Percentiles rank a stretch among this genome's conserved stretches.
Evolutionary conservation across 2,888 invertebrate species (phyloP).

Genomic region (Ischnura elegans): DNA sequence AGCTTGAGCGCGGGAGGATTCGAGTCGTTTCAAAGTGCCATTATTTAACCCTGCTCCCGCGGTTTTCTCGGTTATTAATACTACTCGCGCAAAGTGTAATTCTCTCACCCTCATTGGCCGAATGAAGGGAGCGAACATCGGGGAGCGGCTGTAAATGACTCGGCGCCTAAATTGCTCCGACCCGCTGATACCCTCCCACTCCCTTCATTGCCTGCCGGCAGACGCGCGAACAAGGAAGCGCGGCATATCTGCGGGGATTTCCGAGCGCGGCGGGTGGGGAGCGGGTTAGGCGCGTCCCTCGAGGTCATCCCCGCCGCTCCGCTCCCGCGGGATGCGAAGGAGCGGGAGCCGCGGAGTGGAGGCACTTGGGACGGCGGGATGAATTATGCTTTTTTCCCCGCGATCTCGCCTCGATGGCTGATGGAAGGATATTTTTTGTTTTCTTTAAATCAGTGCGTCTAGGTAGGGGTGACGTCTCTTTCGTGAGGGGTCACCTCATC

Average conservation of each 20-base stretch:
- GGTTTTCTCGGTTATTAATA: not conserved
- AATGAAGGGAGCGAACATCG: not conserved
- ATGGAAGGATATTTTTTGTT: too few species aligned
- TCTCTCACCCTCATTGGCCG: not conserved
- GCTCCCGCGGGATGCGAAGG: not conserved
- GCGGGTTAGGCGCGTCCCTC: not conserved
- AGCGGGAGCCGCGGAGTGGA: not conserved
- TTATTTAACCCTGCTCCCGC: not conserved
- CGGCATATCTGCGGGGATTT: not conserved
- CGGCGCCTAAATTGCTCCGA: not conserved
- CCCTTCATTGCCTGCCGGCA: not conserved
- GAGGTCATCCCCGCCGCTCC: not conserved
- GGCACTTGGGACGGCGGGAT: not conserved
- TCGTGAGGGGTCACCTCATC: too few species aligned
- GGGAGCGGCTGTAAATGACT: constrained; percentile 7
- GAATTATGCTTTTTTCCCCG: too few species aligned
- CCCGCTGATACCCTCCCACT: not conserved
- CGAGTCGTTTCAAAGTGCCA: not conserved
- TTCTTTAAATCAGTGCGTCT: too few species aligned
- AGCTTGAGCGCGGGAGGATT: not conserved
- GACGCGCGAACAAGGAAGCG: not conserved
- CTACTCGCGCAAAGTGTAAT: not conserved
- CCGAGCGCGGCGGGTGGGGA: not conserved
- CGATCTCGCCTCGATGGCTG: too few species aligned
- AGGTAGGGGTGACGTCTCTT: too few species aligned